phyloP scores from a whole-genome alignment of 1,140 invertebrate species.

The Eriocheir sinensis region DNA sequence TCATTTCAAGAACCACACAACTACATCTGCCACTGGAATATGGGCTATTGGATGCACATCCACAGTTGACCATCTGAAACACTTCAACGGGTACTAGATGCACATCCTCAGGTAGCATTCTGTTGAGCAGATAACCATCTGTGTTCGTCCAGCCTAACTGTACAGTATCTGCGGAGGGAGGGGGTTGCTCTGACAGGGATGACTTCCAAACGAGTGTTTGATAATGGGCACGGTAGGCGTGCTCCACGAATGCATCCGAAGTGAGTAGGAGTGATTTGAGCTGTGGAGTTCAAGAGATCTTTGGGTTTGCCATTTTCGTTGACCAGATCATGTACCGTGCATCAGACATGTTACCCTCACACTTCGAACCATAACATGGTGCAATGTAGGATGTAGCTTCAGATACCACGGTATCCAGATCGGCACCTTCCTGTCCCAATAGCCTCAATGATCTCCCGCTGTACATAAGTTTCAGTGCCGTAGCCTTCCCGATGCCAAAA shows the following conservation, averaged over 20 bases:
- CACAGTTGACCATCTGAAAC: not conserved
- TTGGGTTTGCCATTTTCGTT: no score
- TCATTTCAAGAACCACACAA: slow-evolving; percentile 2
- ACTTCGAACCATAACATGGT: slow-evolving; percentile 35
- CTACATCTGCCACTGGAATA: slow-evolving; percentile 25
- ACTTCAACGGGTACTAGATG: not conserved
- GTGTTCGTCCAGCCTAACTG: slow-evolving; percentile 42
- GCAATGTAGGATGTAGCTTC: slow-evolving; percentile 26
- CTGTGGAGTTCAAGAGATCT: not conserved
- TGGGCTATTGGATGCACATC: not conserved
- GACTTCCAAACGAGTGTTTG: slow-evolving; percentile 39
- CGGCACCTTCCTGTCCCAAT: slow-evolving; percentile 1
- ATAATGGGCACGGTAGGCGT: not conserved
- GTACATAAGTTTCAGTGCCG: not conserved
- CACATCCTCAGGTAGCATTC: not conserved
- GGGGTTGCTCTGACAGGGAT: not conserved
- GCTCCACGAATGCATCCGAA: no score
- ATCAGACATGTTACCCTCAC: not conserved
- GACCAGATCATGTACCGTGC: no score
- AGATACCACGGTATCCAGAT: not conserved
- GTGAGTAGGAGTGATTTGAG: no score
- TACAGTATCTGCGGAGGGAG: not conserved
- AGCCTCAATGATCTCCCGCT: not conserved
- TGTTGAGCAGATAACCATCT: not conserved
- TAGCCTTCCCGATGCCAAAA: slow-evolving; percentile 27